Base-by-base conservation (phyloP, 2,113 vertebrate species). In the Zosterops pallidus region DNA sequence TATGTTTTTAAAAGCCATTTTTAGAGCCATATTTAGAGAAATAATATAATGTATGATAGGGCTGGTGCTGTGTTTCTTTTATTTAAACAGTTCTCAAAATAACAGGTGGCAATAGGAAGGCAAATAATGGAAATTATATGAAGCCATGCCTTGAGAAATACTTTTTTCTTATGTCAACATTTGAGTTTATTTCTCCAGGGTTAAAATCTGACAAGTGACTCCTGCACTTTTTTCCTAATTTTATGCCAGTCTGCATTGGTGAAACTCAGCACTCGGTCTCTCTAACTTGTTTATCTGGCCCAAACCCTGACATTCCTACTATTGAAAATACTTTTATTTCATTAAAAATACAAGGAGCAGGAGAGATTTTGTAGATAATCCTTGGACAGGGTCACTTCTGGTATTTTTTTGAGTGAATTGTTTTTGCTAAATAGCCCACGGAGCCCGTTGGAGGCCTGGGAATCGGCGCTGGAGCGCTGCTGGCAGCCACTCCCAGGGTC, bases 101-200 rank as follows among this genome's bases (percentile, higher is more conserved):
- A 89, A 72, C 56, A 94, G 90, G 79, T 88, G 49, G 35, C 47
- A 79, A 74, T 39, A 83, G 39, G 70, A 82, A 64, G 37, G 70
- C 46, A 79, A 90, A 90, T 65, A 87, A 79, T 31, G 55, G 67
- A 29, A 93, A n/a, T 69, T 19, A 83, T 79, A 72, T 23, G 39
- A 94, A 44, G 31, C 75, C 5, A 3, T 20, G 19, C 33, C 67
- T 70, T 69, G 50, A 89, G 63, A 88, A 92, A 86, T 49, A 79
- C 35, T 76, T 82, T 37, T 57, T 85, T 63, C 77, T 86, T 92
- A 33, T 15, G 24, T 87, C 67, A 88, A 64, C 71, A 55, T 33
- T 35, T 29, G 63, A 70, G 42, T 92, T 92, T 95, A 82, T 94
- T 96, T 95, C 85, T 95, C 31, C 26, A 76, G 62, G 28, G 33